Evolutionary conservation across 2,888 invertebrate genomes (phyloP).

Genomic region (Drosophila nr. perissopoda): DNA sequence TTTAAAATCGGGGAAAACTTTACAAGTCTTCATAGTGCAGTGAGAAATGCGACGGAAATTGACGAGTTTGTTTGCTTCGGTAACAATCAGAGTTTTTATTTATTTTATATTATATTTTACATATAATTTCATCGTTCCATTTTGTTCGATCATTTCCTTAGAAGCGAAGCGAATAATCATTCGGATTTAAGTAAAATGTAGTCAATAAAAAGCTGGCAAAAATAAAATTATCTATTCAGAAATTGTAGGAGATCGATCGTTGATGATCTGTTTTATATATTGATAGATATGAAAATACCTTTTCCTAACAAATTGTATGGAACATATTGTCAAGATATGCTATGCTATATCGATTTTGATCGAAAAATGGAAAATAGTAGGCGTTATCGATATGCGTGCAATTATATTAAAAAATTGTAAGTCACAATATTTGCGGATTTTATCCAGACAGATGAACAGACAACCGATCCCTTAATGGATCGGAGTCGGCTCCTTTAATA

Average conservation of each 20-base stretch:
- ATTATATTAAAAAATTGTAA: not conserved
- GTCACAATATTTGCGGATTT: not conserved
- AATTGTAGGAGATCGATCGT: not conserved
- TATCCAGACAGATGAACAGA: no score
- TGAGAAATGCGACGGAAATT: not conserved
- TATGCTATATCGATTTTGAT: not conserved
- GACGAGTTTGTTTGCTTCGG: not conserved
- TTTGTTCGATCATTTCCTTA: not conserved
- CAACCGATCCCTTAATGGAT: no score
- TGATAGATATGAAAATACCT: not conserved
- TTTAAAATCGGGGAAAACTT: not conserved
- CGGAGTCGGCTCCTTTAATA: no score
- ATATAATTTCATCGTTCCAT: not conserved
- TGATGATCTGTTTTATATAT: not conserved
- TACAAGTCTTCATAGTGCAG: no score
- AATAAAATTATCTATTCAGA: no score
- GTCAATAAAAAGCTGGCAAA: no score
- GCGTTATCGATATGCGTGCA: not conserved
- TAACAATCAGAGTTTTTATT: not conserved
- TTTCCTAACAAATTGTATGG: not conserved
- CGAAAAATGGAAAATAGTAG: rapidly evolving
- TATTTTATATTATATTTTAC: no score
- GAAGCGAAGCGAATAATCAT: not conserved
- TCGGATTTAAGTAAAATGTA: not conserved
- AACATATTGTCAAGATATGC: not conserved